phyloP scores from a whole-genome alignment of 1,140 invertebrate genomes.

The Wiebesia pumilae region DNA sequence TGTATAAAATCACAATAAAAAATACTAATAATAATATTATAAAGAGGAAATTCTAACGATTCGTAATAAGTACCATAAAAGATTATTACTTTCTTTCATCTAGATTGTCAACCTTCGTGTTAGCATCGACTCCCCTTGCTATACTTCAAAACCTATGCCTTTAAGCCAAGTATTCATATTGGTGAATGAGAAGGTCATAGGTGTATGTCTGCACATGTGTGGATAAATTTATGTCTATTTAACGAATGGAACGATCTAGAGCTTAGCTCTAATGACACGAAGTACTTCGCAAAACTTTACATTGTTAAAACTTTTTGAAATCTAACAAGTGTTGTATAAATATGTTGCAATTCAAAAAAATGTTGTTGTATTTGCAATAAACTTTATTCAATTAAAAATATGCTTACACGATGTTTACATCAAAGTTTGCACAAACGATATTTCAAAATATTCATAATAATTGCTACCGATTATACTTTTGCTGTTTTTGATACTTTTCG shows the following conservation, averaged over 20 bases:
- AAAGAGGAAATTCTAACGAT: background rate
- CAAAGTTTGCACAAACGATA: no score
- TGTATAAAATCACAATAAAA: background rate
- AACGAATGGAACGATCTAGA: conserved; percentile 5
- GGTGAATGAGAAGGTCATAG: conserved; percentile 3
- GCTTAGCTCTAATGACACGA: background rate
- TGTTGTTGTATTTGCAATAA: no score
- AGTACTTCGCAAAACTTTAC: background rate
- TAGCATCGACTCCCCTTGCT: background rate
- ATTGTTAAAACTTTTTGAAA: background rate
- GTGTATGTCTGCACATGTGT: background rate
- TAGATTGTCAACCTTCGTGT: conserved; percentile 17
- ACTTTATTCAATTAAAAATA: no score
- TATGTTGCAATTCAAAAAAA: background rate
- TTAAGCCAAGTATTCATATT: background rate
- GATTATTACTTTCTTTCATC: conserved; percentile 19
- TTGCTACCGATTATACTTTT: no score
- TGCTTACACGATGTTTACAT: no score
- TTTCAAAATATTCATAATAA: no score
- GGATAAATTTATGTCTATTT: background rate
- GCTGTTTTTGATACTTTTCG: no score
- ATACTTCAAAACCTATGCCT: background rate
- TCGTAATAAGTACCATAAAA: background rate
- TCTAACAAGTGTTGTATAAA: background rate
- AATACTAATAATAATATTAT: background rate